A percentile compares a stretch with the other conserved stretches of the same genome.
These are phyloP conservation scores for Eupithecia inturbata DNA, from an alignment of 2,888 invertebrate genomes.

Conservation along the genomic window DNA sequence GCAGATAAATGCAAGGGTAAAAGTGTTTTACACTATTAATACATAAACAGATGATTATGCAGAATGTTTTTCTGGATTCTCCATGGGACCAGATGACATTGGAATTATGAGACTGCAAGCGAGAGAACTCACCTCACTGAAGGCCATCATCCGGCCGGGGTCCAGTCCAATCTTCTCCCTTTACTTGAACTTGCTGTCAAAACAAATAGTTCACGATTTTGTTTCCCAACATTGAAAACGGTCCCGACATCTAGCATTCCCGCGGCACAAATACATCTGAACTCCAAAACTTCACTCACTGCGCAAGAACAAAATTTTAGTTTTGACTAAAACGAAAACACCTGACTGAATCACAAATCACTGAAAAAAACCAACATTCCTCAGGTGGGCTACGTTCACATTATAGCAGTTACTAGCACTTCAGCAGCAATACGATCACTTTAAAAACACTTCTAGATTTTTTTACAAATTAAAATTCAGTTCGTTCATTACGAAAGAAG, in stretches of 20 bases:
- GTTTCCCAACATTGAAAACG: slow-evolving; percentile 83
- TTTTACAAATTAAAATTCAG: slow-evolving; percentile 59
- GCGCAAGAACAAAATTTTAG: slow-evolving; percentile 83
- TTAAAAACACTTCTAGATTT: slow-evolving; percentile 57
- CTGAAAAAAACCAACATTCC: slow-evolving; percentile 86
- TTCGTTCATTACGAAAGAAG: slow-evolving; percentile 69
- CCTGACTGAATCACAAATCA: slow-evolving; percentile 86
- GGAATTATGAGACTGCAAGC: slow-evolving; percentile 42
- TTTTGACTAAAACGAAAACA: slow-evolving; percentile 82
- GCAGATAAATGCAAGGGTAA: background rate
- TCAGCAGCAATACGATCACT: slow-evolving; percentile 62
- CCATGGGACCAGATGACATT: slow-evolving; percentile 36
- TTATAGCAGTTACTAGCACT: slow-evolving; percentile 58
- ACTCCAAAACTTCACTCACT: slow-evolving; percentile 81
- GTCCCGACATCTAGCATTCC: slow-evolving; percentile 82
- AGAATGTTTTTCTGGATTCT: slow-evolving; percentile 33
- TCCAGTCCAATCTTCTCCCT: slow-evolving; percentile 82
- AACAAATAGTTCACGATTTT: slow-evolving; percentile 83
- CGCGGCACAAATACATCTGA: slow-evolving; percentile 82
- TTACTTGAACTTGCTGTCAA: slow-evolving; percentile 79
- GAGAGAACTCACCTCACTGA: slow-evolving; percentile 88
- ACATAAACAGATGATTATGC: background rate
- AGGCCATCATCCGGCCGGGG: slow-evolving; percentile 88
- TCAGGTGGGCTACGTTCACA: slow-evolving; percentile 85
- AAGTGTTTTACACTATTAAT: background rate